A percentile compares a stretch with the other conserved stretches of the same genome.
Evolutionary conservation across 2,888 invertebrate species (phyloP).

Genomic region (Lymantria dispar): DNA sequence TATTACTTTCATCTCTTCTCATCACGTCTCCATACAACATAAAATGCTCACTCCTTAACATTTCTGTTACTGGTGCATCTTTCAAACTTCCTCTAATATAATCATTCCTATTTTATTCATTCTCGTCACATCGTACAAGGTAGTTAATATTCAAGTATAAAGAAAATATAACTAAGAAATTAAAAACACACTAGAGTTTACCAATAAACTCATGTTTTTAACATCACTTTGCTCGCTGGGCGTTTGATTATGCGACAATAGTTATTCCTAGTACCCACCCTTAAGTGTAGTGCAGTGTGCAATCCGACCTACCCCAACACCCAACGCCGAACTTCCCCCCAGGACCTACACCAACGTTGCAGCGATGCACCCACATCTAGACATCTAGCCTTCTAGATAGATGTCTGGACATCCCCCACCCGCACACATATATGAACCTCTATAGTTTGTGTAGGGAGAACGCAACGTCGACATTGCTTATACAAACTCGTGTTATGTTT

Average conservation of each 20-base stretch:
- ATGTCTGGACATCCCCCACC: slow-evolving; percentile 40
- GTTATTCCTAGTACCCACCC: slow-evolving; percentile 31
- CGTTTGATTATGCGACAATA: slow-evolving; percentile 62
- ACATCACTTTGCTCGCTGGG: slow-evolving; percentile 35
- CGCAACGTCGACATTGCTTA: slow-evolving; percentile 21
- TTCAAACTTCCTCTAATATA: no score
- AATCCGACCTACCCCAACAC: slow-evolving; percentile 38
- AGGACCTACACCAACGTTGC: slow-evolving; percentile 75
- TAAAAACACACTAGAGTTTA: slow-evolving; percentile 45
- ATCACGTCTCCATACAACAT: no score
- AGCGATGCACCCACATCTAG: slow-evolving; percentile 72
- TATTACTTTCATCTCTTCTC: no score
- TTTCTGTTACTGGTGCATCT: no score
- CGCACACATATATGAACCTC: slow-evolving; percentile 16
- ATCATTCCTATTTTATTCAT: no score
- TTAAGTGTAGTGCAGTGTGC: slow-evolving; percentile 22
- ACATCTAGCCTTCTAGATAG: slow-evolving; percentile 53
- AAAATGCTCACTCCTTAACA: no score
- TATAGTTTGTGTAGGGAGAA: slow-evolving; percentile 6
- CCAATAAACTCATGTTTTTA: slow-evolving; percentile 43
- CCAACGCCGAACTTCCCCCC: slow-evolving; percentile 46
- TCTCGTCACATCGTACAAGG: no score
- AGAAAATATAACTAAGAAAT: slow-evolving; percentile 7
- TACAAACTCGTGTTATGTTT: slow-evolving; percentile 13
- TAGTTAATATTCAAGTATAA: background rate